phyloP scores from a whole-genome alignment of 2,888 invertebrate species.

The Gibbula magus region DNA sequence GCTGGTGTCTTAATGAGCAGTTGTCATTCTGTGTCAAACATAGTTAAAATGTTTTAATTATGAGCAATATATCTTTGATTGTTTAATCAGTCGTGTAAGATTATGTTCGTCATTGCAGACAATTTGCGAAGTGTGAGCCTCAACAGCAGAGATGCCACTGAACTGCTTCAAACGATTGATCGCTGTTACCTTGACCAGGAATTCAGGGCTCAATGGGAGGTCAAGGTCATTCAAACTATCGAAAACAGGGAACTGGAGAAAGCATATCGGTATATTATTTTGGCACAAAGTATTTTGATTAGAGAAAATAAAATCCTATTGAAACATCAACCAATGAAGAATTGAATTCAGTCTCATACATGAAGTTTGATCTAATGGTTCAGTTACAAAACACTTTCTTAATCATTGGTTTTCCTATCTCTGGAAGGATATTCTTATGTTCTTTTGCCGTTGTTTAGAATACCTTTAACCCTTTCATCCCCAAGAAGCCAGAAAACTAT shows the following conservation, averaged over 20 bases:
- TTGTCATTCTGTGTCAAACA: no score
- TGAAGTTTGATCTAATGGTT: no score
- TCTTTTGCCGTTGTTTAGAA: no score
- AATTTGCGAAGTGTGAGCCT: slow-evolving; percentile 51
- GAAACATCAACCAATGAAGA: no score
- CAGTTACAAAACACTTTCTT: no score
- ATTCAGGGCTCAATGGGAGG: slow-evolving; percentile 50
- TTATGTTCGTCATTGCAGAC: slow-evolving; percentile 43
- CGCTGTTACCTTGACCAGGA: slow-evolving; percentile 54
- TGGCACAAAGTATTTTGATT: background rate
- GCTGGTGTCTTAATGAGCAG: no score
- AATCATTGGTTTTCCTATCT: no score
- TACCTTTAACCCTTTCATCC: background rate
- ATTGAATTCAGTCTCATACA: no score
- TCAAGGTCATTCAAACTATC: slow-evolving; percentile 50
- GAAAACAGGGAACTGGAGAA: slow-evolving; percentile 56
- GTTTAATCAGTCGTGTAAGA: background rate
- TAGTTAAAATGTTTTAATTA: background rate
- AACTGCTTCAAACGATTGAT: slow-evolving; percentile 48
- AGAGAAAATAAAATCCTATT: background rate
- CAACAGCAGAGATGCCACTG: slow-evolving; percentile 60
- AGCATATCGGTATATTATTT: slow-evolving; percentile 50
- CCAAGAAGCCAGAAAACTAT: background rate
- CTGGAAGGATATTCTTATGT: no score
- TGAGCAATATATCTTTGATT: background rate